Percentiles rank a stretch among this genome's conserved stretches.
Conservation (phyloP, 2,797 vertebrate species). For the Dryobates pubescens region DNA sequence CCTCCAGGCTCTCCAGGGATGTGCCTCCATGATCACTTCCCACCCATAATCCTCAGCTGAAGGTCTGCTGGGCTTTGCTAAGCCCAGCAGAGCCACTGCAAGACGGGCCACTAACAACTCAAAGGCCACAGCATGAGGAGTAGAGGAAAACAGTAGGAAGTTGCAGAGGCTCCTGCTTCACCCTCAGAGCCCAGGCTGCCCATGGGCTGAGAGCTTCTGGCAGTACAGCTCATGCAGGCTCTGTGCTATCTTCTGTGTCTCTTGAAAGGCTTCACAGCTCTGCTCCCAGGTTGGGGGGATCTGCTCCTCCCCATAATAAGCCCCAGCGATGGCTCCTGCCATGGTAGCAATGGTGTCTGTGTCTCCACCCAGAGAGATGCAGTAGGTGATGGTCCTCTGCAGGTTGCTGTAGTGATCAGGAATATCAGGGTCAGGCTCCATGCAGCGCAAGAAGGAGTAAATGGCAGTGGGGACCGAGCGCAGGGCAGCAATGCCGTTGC, state of each 20-base stretch:
- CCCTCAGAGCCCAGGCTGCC: background rate
- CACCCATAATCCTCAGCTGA: background rate
- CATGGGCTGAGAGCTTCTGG: constrained; percentile 64
- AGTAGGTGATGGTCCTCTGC: constrained; percentile 94
- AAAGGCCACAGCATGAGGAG: background rate
- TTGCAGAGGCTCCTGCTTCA: background rate
- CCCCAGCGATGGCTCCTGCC: constrained; percentile 96
- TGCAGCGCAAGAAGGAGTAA: constrained; percentile 94
- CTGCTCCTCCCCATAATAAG: constrained; percentile 91
- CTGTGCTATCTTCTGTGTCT: constrained; percentile 85
- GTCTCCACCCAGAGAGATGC: constrained; percentile 94
- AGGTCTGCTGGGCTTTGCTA: background rate
- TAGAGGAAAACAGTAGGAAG: background rate
- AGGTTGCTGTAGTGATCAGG: constrained; percentile 86
- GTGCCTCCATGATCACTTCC: background rate
- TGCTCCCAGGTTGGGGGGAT: constrained; percentile 88
- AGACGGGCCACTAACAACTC: background rate
- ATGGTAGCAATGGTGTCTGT: constrained; percentile 99
- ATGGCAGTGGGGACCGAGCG: constrained; percentile 97
- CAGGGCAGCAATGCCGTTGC: constrained; percentile 93
- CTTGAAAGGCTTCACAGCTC: constrained; percentile 91
- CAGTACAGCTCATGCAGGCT: constrained; percentile 87
- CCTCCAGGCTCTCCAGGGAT: background rate
- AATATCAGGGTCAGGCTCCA: constrained; percentile 88
- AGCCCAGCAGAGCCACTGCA: background rate